Evolutionary conservation across 2,888 invertebrate species (phyloP).

Genomic region (Caenorhabditis japonica): DNA sequence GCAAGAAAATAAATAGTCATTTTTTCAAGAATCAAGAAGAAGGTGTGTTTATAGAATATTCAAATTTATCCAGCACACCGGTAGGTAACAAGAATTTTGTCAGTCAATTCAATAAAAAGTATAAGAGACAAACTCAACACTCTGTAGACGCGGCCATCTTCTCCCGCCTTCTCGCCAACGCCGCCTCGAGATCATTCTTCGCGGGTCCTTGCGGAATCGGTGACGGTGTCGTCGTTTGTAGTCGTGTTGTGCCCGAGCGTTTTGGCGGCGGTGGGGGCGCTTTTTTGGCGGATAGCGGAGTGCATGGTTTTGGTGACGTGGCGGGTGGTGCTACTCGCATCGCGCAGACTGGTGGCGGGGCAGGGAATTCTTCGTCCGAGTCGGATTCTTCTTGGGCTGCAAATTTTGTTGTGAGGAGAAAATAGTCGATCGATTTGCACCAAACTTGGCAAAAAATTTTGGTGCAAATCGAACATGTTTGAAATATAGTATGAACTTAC

Average conservation of each 20-base stretch:
- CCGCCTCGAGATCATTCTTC: slow-evolving; percentile 64
- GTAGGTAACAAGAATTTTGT: slow-evolving; percentile 37
- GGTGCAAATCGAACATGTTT: not conserved
- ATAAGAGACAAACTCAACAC: slow-evolving; percentile 2
- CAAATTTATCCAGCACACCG: slow-evolving; percentile 37
- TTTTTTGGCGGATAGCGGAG: slow-evolving; percentile 35
- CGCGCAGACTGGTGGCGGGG: slow-evolving; percentile 61
- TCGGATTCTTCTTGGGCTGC: slow-evolving; percentile 67
- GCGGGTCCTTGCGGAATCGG: slow-evolving; percentile 22
- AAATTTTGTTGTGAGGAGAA: not conserved
- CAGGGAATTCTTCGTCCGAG: slow-evolving; percentile 76
- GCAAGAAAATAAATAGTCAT: no score
- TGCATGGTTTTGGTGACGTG: slow-evolving; percentile 54
- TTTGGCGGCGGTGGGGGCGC: slow-evolving; percentile 74
- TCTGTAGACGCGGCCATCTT: slow-evolving; percentile 45
- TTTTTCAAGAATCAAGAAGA: no score
- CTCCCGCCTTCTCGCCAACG: slow-evolving; percentile 62
- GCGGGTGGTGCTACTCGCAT: slow-evolving; percentile 27
- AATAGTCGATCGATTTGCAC: not conserved
- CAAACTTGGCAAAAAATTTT: no score
- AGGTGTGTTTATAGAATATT: no score
- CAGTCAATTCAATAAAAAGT: no score
- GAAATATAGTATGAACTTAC: slow-evolving; percentile 25
- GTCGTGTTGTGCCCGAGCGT: slow-evolving; percentile 67
- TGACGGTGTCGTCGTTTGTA: slow-evolving; percentile 50